Conservation (phyloP, 2,113 vertebrate genomes). For the Nesogale talazaci region DNA sequence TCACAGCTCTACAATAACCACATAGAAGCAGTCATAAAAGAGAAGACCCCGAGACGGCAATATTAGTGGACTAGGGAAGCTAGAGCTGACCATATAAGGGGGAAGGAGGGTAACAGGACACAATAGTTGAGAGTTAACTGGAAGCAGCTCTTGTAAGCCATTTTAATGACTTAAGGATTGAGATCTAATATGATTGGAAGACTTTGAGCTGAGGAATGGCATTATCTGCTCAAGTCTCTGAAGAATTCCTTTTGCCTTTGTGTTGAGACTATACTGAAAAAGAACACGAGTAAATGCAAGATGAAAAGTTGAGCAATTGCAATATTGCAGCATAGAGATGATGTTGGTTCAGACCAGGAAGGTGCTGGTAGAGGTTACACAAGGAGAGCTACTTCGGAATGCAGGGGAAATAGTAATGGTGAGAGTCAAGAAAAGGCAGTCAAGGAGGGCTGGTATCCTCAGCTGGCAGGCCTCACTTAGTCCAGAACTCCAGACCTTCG, state of each 20-base stretch:
- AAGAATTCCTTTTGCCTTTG: background rate
- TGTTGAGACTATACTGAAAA: background rate
- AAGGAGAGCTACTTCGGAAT: background rate
- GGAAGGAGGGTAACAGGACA: background rate
- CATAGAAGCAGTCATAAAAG: no score
- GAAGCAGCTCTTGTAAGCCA: background rate
- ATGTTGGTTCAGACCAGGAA: background rate
- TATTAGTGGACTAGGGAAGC: background rate
- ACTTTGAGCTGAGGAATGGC: background rate
- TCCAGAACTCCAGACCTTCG: background rate
- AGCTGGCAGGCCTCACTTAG: background rate
- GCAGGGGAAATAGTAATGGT: background rate
- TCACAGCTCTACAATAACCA: no score
- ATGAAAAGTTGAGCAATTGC: background rate
- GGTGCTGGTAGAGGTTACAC: no score
- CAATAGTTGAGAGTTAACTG: background rate
- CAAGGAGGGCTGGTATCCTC: background rate
- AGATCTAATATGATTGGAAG: background rate
- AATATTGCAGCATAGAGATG: background rate
- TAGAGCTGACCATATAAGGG: background rate
- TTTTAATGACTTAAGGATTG: background rate
- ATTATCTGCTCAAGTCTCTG: background rate
- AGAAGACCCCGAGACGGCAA: background rate
- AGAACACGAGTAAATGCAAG: background rate
- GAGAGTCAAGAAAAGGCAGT: background rate